phyloP scores from a whole-genome alignment of 2,888 invertebrate genomes.

The Hemistola chrysoprasaria region DNA sequence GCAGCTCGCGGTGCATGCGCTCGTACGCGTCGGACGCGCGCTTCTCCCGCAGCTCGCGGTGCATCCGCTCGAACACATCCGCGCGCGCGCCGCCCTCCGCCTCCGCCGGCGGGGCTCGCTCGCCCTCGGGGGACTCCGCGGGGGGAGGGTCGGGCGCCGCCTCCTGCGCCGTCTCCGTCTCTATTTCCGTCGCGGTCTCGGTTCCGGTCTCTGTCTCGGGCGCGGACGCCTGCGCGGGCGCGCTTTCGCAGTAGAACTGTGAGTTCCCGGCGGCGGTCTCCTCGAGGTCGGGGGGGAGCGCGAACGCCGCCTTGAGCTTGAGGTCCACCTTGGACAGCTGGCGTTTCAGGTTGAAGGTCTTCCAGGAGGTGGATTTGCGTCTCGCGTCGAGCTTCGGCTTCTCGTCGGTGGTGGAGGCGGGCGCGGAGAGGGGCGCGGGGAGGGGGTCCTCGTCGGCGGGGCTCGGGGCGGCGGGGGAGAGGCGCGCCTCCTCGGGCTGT shows the following conservation, averaged over 20 bases:
- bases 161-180: background rate
- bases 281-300: constrained; percentile 60
- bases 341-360: constrained; percentile 90
- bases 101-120: constrained; percentile 27
- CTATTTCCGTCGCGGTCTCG: constrained; percentile 24
- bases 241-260: constrained; percentile 64
- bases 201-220: constrained; percentile 41
- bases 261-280: constrained; percentile 54
- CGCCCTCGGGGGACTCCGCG: no score
- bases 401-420: constrained; percentile 45
- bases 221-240: constrained; percentile 16
- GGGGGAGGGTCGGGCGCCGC: constrained; percentile 34
- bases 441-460: constrained; percentile 34
- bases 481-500: constrained; percentile 59
- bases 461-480: constrained; percentile 17
- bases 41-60: constrained; percentile 61
- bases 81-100: constrained; percentile 57
- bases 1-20: constrained; percentile 71
- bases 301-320: constrained; percentile 86
- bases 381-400: constrained; percentile 70
- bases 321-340: constrained; percentile 91
- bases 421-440: constrained; percentile 29
- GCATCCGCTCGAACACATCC: constrained; percentile 69
- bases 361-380: constrained; percentile 87
- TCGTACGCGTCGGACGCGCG: constrained; percentile 60